phyloP scores from a whole-genome alignment of 1,140 invertebrate genomes.

The Lasioglossum albipes region DNA sequence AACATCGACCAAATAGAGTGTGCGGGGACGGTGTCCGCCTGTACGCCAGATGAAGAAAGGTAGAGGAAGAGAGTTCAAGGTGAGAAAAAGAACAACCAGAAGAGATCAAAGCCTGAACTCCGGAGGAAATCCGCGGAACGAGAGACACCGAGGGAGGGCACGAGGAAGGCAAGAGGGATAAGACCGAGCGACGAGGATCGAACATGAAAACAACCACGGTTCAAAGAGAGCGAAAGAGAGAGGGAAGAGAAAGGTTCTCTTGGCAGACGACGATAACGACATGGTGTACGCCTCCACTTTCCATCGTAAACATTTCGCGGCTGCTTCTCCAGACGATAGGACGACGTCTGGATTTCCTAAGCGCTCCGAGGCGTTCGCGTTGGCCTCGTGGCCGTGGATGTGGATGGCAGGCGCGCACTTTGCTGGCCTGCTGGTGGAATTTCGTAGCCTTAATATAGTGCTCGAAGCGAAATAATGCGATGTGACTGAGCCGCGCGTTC shows the following conservation, averaged over 20 bases:
- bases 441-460: constrained; percentile 28
- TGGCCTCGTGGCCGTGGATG: not conserved
- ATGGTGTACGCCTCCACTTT: constrained; percentile 57
- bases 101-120: not conserved
- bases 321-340: constrained; percentile 32
- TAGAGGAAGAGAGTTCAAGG: constrained; percentile 36
- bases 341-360: constrained; percentile 26
- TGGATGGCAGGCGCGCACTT: not conserved
- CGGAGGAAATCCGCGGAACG: constrained; percentile 10
- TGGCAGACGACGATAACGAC: constrained; percentile 46
- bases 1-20: constrained; percentile 31
- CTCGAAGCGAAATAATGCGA: constrained; percentile 28
- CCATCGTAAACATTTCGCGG: constrained; percentile 57
- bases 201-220: too few relatives aligned
- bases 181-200: not conserved
- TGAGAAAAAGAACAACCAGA: constrained; percentile 10
- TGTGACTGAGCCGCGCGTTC: constrained; percentile 8
- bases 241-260: constrained; percentile 32
- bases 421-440: constrained; percentile 25
- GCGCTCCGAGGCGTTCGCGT: not conserved
- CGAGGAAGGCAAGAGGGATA: not conserved
- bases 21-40: not conserved
- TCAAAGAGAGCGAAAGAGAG: not conserved
- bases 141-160: not conserved
- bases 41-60: constrained; percentile 2